These are phyloP conservation scores for Diphyllodes magnificus DNA, from an alignment of 2,113 vertebrate species.

Conservation along the genomic window DNA sequence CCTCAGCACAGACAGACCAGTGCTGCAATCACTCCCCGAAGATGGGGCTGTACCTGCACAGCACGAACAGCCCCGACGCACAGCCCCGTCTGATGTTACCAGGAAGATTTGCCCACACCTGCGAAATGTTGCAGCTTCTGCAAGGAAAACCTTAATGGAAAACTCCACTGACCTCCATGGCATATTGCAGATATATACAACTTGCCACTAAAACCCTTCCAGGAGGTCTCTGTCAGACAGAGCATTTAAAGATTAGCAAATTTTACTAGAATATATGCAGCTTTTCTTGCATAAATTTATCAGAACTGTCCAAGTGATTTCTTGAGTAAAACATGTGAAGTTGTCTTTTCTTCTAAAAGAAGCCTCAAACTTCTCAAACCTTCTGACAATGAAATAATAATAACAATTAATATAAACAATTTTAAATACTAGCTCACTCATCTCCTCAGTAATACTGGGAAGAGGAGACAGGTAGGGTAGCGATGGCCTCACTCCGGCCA, in stretches of 20 bases:
- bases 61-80: fast-evolving
- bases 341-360: background rate
- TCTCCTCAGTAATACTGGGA: background rate
- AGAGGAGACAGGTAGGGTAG: background rate
- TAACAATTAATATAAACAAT: background rate
- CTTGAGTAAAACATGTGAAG: background rate
- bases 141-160: background rate
- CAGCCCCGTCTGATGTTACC: fast-evolving
- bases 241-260: background rate
- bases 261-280: background rate
- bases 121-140: background rate
- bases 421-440: background rate
- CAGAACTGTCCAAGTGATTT: background rate
- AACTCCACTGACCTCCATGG: background rate
- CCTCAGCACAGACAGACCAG: background rate
- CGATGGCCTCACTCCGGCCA: background rate
- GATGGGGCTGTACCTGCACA: background rate
- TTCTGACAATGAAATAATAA: background rate
- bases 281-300: background rate
- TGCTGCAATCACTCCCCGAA: fast-evolving
- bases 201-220: background rate
- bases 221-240: background rate
- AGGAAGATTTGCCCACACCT: background rate
- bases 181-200: background rate
- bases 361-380: background rate